phyloP scores from a whole-genome alignment of 30 jellyfish, hydroid and myxozoan genomes.

The Aurelia aurita complex sp. Pacific region DNA sequence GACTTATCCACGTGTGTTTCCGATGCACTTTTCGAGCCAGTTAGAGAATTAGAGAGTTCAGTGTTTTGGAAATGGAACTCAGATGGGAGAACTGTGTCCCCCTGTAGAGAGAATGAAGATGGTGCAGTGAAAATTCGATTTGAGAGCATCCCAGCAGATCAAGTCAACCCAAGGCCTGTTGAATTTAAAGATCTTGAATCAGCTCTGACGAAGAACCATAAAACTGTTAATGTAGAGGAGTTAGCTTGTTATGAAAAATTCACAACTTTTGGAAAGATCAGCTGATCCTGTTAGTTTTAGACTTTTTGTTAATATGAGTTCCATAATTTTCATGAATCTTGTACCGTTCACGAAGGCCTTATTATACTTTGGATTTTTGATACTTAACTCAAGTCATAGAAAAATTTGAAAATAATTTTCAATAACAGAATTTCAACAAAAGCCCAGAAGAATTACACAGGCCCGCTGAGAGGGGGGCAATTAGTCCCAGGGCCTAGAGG shows the following conservation, averaged over 20 bases:
- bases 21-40: conserved; percentile 93
- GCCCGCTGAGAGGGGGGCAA: no score
- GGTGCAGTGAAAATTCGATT: conserved; percentile 72
- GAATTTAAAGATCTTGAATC: conserved; percentile 53
- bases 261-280: conserved; percentile 14
- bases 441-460: no score
- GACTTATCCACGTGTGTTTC: conserved; percentile 93
- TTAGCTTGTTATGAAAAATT: conserved; percentile 7
- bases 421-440: no score
- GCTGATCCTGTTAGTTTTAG: background rate
- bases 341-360: no score
- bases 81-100: conserved; percentile 74
- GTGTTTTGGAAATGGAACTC: conserved; percentile 88
- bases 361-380: no score
- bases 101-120: conserved; percentile 60
- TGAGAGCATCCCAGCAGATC: conserved; percentile 77
- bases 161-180: conserved; percentile 87
- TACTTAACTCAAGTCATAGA: no score
- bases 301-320: no score
- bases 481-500: no score
- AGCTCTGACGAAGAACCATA: conserved; percentile 66
- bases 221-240: conserved; percentile 79
- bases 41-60: conserved; percentile 68
- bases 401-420: no score
- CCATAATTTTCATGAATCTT: no score